These are phyloP conservation scores for Peromyscus aztecus DNA, from an alignment of 2,797 vertebrate species.

Conservation along the genomic window DNA sequence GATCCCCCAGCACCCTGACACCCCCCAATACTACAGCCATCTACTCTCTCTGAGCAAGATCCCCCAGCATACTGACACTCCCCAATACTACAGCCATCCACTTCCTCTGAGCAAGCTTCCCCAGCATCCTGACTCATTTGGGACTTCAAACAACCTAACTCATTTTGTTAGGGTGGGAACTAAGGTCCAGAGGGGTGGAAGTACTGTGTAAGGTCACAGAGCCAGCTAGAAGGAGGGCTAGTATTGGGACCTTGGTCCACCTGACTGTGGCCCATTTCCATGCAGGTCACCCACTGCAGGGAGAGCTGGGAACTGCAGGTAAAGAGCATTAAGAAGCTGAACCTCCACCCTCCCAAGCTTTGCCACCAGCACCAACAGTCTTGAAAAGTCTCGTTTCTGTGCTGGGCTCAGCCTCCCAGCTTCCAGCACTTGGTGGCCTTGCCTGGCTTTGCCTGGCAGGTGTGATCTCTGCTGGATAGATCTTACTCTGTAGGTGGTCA, in stretches of 20 bases:
- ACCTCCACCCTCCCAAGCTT: background rate
- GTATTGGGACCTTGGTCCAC: background rate
- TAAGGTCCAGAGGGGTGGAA: background rate
- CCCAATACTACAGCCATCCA: no score
- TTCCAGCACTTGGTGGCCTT: background rate
- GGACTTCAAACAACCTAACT: background rate
- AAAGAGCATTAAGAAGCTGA: background rate
- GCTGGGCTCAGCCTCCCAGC: background rate
- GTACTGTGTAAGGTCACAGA: background rate
- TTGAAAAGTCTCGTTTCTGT: background rate
- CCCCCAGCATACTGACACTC: no score
- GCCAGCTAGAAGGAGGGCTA: background rate
- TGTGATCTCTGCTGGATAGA: slow-evolving; percentile 30
- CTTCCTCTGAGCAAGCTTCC: no score
- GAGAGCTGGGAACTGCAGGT: background rate
- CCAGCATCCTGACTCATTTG: background rate
- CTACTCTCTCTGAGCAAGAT: no score
- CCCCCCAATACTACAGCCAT: no score
- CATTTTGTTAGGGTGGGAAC: background rate
- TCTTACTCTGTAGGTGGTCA: slow-evolving; percentile 50
- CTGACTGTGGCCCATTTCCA: background rate
- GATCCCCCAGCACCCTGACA: background rate
- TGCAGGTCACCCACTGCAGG: background rate
- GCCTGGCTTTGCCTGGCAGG: background rate
- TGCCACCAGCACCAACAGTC: background rate